Base-by-base conservation (phyloP, 2,797 vertebrate species). In the Melanotaenia trifasciata region DNA sequence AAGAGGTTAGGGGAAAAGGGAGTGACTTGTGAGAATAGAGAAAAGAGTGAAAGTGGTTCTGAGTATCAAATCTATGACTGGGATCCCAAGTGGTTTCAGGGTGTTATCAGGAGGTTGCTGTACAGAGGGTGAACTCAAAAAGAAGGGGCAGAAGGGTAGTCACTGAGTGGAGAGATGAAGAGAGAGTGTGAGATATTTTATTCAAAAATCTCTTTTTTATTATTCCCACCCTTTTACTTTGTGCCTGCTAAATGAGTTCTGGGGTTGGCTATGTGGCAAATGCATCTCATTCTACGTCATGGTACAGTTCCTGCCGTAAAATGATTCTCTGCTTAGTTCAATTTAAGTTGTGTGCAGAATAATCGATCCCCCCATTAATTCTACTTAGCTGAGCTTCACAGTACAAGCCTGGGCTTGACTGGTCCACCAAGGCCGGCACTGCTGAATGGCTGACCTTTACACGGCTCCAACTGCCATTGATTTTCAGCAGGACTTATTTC, bases 401-500 rank as follows among this genome's bases (percentile, higher is more conserved):
- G 90, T 94, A 95, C 94, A 93, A 92, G 93, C 90, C 83, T 70
- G 84, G 87, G 90, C 91, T 91, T 81, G 87, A 92, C 91, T 84
- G 84, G 87, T 87, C 91, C 92, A 91, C 92, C 89, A 91, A 94
- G 94, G 91, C 93, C 92, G 86, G 83, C 77, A 87, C 88, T 83
- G 90, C 93, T 89, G 90, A 93, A 90, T 82, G 86, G 90, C 92
- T 95, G 94, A 95, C 95, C 94, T 95, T 95, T 94, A 94, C 91
- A 92, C 77, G 84, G 89, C 92, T 93, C 76, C 84, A 83, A 86
- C 90, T 86, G 80, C 84, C 93, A 95, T 95, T 94, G 94, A 95
- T 95, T 95, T 95, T 94, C 91, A 91, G 92, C 90, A 93, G 94
- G 94, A 95, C 94, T 94, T 95, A 94, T 95, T 95, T 95, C 92